Evolutionary conservation across 1,140 invertebrate genomes (phyloP).

Genomic region (Nephila pilipes): DNA sequence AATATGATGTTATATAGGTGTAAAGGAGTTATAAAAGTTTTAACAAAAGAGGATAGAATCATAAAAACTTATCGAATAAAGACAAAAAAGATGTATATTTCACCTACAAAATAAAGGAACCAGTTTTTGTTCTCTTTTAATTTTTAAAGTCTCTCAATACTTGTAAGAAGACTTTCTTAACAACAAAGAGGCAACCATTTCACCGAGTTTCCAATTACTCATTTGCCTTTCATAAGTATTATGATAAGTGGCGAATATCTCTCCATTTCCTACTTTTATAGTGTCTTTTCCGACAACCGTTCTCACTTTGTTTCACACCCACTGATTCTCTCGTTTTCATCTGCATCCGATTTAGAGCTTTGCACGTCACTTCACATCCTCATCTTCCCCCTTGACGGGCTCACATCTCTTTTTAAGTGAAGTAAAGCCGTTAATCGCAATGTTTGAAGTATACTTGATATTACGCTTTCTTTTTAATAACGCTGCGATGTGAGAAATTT

Average conservation of each 20-base stretch:
- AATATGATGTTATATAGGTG: too few species aligned
- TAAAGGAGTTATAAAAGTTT: background rate
- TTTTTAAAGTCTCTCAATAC: background rate
- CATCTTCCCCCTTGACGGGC: background rate
- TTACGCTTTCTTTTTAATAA: background rate
- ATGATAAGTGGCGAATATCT: background rate
- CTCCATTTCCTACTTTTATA: background rate
- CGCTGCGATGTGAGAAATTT: background rate
- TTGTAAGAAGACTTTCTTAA: too few species aligned
- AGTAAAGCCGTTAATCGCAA: constrained; percentile 17
- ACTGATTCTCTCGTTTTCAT: background rate
- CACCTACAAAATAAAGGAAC: too few species aligned
- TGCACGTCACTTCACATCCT: background rate
- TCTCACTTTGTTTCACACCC: constrained; percentile 22
- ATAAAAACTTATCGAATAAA: too few species aligned
- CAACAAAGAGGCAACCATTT: background rate
- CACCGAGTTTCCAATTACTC: background rate
- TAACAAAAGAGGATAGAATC: too few species aligned
- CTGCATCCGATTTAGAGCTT: background rate
- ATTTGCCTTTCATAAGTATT: background rate
- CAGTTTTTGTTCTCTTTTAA: too few species aligned
- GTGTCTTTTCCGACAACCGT: background rate
- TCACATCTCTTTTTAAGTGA: constrained; percentile 8
- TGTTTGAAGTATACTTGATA: constrained; percentile 31
- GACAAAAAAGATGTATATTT: too few species aligned